These are phyloP conservation scores for Lasioglossum morio DNA, from an alignment of 2,888 invertebrate genomes.

Conservation along the genomic window DNA sequence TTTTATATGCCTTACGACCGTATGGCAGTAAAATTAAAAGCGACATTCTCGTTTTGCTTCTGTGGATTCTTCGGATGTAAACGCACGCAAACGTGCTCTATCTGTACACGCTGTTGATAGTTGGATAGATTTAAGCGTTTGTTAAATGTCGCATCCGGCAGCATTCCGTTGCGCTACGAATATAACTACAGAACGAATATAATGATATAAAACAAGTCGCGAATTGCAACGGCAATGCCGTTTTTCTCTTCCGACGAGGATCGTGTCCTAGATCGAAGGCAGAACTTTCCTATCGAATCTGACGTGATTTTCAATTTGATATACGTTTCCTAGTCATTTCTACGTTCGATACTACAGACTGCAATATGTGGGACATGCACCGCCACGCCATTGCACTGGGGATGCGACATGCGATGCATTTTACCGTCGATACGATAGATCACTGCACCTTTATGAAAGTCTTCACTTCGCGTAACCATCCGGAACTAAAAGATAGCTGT, in stretches of 20 bases:
- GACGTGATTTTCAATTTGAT: slow-evolving; percentile 35
- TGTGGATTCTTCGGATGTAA: slow-evolving; percentile 25
- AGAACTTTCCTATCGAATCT: slow-evolving; percentile 17
- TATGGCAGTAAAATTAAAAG: background rate
- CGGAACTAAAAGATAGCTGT: background rate
- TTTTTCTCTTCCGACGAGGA: slow-evolving; percentile 7
- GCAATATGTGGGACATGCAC: background rate
- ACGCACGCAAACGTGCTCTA: slow-evolving; percentile 33
- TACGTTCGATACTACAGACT: slow-evolving; percentile 14
- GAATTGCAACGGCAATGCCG: slow-evolving; percentile 60
- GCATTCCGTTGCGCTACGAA: slow-evolving; percentile 65
- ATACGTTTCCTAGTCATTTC: slow-evolving; percentile 6
- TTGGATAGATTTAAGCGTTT: slow-evolving; percentile 60
- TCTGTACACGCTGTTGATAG: slow-evolving; percentile 63
- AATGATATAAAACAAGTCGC: background rate
- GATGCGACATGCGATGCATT: background rate
- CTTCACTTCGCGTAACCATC: background rate
- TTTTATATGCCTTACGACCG: background rate
- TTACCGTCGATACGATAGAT: background rate
- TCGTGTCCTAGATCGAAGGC: background rate
- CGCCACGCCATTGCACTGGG: background rate
- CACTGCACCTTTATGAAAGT: background rate
- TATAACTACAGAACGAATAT: background rate
- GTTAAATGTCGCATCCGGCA: slow-evolving; percentile 54
- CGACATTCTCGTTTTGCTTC: background rate